Base-by-base conservation (phyloP, 2,113 vertebrate species). In the Athene cunicularia region DNA sequence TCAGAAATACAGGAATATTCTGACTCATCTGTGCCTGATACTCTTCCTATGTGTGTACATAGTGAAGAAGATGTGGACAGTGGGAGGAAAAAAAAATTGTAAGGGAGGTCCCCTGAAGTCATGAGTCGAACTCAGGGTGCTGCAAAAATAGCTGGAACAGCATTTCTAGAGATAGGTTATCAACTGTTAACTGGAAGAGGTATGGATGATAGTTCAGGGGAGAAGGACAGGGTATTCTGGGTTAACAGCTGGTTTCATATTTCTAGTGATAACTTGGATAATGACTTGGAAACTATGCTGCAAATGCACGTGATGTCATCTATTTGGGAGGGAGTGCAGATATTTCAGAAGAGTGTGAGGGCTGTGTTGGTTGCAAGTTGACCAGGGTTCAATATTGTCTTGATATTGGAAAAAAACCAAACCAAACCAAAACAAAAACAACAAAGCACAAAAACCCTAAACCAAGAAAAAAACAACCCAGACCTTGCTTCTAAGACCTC, bases 1-100 rank as follows among this genome's bases (percentile, higher is more conserved):
- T 84, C 43, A 59, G 47, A 72, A 92, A 80, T 63, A 77, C 1
- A 53, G 35, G 53, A 55, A 53, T 66, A 72, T 26, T 64, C 24
- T 88, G 58, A 76, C 64, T 87, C 41, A 33, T 70, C 26, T 73
- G 45, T 93, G 58, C 56, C 35, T 94, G 72, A 28, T 13, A 23
- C 17, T 67, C 15, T 64, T 72, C 33, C 45, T 66, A 58, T 0
- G 0, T 28, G 14, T 80, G 18, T 55, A 39, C 1, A 2, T 52
- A 58, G 80, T 7, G 14, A 59, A 73, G 30, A 76, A 23, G 39
- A 63, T 56, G 22, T 32, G 22, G 43, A 71, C 35, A 59, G 45
- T 28, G 37, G 22, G 33, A 79, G 32, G 28, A 35, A 28, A 62
- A 90, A 63, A 52, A 32, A 6, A 12, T 20, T 64, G 6, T 80